phyloP scores from a whole-genome alignment of 2,113 vertebrate genomes.

The Laticauda colubrina region DNA sequence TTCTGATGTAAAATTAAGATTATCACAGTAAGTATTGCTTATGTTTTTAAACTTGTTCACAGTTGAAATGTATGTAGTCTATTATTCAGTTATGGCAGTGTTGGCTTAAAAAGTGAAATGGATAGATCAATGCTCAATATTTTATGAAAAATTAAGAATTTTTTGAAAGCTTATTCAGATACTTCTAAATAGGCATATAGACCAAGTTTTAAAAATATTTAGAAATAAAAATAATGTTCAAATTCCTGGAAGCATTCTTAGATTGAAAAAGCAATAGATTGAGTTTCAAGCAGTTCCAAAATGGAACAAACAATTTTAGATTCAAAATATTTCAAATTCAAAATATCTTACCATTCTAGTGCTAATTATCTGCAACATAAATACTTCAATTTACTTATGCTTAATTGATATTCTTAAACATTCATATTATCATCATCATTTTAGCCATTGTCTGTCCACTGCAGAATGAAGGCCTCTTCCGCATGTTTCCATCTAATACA shows the following conservation, averaged over 20 bases:
- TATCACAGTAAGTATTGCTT: conserved; percentile 91
- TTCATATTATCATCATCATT: neutral
- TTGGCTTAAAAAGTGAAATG: neutral
- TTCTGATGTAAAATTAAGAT: conserved; percentile 88
- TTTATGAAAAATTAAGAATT: neutral
- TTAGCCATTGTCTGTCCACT: neutral
- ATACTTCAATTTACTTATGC: neutral
- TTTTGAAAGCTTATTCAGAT: neutral
- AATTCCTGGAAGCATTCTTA: neutral
- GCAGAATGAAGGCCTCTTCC: neutral
- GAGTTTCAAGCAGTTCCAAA: neutral
- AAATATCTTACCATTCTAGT: neutral
- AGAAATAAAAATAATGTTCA: neutral
- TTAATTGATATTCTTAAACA: neutral
- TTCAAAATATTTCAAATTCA: neutral
- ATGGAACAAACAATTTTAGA: neutral
- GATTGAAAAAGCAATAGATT: neutral
- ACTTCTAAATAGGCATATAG: neutral
- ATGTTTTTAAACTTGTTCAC: neutral
- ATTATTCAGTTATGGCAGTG: neutral
- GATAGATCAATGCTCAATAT: neutral
- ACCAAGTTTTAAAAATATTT: neutral
- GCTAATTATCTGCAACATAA: neutral
- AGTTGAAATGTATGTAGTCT: neutral
- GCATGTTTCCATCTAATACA: neutral